phyloP scores from a whole-genome alignment of 2,113 vertebrate genomes.

The Poeciliopsis turrubarensis region DNA sequence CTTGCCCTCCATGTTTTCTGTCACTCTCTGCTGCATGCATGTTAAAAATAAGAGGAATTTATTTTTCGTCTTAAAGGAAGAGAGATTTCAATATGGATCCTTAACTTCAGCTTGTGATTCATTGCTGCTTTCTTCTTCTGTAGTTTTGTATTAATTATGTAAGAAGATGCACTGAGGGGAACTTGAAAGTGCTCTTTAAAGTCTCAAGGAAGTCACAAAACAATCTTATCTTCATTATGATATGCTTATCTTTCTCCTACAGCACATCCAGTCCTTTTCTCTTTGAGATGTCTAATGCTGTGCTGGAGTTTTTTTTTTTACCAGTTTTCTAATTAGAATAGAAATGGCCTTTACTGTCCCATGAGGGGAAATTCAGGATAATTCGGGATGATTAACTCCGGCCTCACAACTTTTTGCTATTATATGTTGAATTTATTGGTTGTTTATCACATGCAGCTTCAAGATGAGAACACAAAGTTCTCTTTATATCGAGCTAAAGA shows the following conservation, averaged over 20 bases:
- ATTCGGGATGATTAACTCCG: not conserved
- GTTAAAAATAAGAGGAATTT: not conserved
- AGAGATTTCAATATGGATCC: not conserved
- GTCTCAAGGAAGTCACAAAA: slow-evolving; percentile 5
- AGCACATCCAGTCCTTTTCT: not conserved
- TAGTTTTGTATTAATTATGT: slow-evolving; percentile 8
- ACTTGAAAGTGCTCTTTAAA: slow-evolving; percentile 1
- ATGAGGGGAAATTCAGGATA: too few species aligned
- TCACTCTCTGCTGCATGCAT: slow-evolving; percentile 3
- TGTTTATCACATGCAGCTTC: not conserved
- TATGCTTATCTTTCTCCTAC: not conserved
- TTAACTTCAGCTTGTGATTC: not conserved
- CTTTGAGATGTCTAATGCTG: not conserved
- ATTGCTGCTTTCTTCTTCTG: slow-evolving; percentile 2
- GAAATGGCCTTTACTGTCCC: too few species aligned
- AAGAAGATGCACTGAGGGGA: slow-evolving; percentile 1
- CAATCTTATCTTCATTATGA: not conserved
- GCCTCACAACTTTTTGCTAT: not conserved
- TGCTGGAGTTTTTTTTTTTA: not conserved
- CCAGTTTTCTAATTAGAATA: not conserved
- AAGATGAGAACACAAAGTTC: not conserved
- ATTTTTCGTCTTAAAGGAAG: not conserved
- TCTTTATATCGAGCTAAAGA: too few species aligned
- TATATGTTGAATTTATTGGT: not conserved
- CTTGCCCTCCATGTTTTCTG: slow-evolving; percentile 1